phyloP scores from a whole-genome alignment of 2,888 invertebrate species.

The Siphlonurus alternatus region DNA sequence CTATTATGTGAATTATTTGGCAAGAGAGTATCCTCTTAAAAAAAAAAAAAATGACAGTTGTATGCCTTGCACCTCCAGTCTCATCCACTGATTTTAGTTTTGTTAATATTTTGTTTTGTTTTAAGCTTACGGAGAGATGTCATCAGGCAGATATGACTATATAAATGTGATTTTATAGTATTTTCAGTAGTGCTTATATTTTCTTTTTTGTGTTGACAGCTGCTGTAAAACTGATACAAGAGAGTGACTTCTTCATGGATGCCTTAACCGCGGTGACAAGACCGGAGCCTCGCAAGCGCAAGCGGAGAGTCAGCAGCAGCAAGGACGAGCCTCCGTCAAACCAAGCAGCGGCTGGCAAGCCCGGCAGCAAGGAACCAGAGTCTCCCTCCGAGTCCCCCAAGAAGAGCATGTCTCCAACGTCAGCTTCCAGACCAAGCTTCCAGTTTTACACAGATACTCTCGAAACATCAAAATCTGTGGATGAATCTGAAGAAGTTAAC shows the following conservation, averaged over 20 bases:
- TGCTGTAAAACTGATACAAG: constrained; percentile 45
- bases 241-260: constrained; percentile 89
- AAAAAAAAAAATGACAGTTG: too few species aligned
- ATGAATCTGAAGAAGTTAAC: constrained; percentile 13
- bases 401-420: not conserved
- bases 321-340: constrained; percentile 39
- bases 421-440: not conserved
- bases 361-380: constrained; percentile 9
- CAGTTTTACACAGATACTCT: constrained; percentile 88
- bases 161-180: too few species aligned
- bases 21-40: too few species aligned
- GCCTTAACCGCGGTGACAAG: constrained; percentile 63
- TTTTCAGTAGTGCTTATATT: too few species aligned
- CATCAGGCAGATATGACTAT: too few species aligned
- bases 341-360: constrained; percentile 13
- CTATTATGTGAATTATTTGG: too few species aligned
- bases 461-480: constrained; percentile 43
- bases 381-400: not conserved
- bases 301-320: constrained; percentile 47
- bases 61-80: too few species aligned
- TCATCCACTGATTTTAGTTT: too few species aligned
- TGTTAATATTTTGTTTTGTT: too few species aligned
- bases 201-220: constrained; percentile 37
- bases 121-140: too few species aligned
- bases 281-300: constrained; percentile 56